These are phyloP conservation scores for Atopsyche davidsoni DNA, from an alignment of 1,140 invertebrate genomes.

Conservation along the genomic window DNA sequence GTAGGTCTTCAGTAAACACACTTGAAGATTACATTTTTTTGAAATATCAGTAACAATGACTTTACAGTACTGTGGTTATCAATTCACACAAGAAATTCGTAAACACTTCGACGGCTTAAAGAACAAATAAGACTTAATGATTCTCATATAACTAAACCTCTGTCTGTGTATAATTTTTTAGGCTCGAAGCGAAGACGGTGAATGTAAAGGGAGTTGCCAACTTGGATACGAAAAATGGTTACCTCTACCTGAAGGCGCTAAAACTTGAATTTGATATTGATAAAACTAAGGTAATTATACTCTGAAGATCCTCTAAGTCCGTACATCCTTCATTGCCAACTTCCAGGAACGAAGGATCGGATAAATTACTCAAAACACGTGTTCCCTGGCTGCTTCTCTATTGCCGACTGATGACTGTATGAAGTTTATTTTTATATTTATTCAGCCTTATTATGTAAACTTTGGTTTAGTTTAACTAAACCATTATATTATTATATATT, in stretches of 20 bases:
- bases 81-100: too few relatives aligned
- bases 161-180: slow-evolving; percentile 11
- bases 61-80: too few relatives aligned
- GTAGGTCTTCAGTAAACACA: too few relatives aligned
- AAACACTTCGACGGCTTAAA: too few relatives aligned
- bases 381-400: too few relatives aligned
- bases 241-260: slow-evolving; percentile 17
- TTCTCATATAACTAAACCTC: too few relatives aligned
- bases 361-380: too few relatives aligned
- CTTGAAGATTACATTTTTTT: too few relatives aligned
- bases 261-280: slow-evolving; percentile 13
- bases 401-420: neutral
- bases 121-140: too few relatives aligned
- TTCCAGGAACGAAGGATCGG: too few relatives aligned
- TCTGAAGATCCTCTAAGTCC: neutral
- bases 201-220: slow-evolving; percentile 18
- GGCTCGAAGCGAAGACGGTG: slow-evolving; percentile 14
- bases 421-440: neutral
- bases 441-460: neutral
- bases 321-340: neutral
- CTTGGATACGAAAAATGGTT: slow-evolving; percentile 16
- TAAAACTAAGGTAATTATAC: slow-evolving; percentile 17
- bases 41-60: too few relatives aligned
- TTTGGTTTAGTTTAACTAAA: neutral
- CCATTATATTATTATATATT: neutral